Evolutionary conservation across 2,113 vertebrate species (phyloP), one percentile per base, ranked within the genome.

Genomic region (Chamaea fasciata): DNA sequence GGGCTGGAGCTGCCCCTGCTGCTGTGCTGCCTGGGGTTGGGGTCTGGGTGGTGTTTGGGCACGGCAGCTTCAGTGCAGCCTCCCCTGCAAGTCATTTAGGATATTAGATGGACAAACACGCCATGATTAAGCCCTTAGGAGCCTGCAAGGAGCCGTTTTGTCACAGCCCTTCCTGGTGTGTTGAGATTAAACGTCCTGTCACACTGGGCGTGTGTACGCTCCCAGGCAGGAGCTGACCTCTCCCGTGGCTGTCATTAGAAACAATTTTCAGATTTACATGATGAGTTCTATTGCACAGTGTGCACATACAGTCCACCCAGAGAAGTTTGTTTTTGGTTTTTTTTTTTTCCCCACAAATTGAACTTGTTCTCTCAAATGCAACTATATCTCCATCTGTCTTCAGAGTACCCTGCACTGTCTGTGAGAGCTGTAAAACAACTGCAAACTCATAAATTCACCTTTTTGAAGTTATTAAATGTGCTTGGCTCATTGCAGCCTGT

Each of bases 401-500:
- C 52, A 60, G 17, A 91, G 35, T 31, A 82, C n/a, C 53, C 59
- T n/a, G 55, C 14, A 10, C 47, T 90, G 86, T 90, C 87, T 82
- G 71, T 75, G 82, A 94, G 90, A 85, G 46, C 57, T 49, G 15
- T 63, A 89, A 96, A 97, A 87, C 26, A 71, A 90, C 87, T 93
- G 83, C 31, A 78, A 96, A 53, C 64, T 96, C 91, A 94, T 89
- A 94, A 71, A 81, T 95, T 94, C 59, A 91, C 68, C 87, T 97
- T 92, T 69, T 90, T 81, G 41, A 16, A 52, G 79, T 97, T 97
- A 91, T 94, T 97, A 97, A 96, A 95, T 92, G 82, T 91, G 70
- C 84, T 97, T 96, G 96, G 63, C 84, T 95, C 92, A 93, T 96
- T 97, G 68, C 83, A 96, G 92, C 93, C 94, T 95, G 97, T 98